Evolutionary conservation across 2,113 vertebrate genomes (phyloP), one percentile per base, ranked within the genome.

Genomic region (Ictalurus furcatus): DNA sequence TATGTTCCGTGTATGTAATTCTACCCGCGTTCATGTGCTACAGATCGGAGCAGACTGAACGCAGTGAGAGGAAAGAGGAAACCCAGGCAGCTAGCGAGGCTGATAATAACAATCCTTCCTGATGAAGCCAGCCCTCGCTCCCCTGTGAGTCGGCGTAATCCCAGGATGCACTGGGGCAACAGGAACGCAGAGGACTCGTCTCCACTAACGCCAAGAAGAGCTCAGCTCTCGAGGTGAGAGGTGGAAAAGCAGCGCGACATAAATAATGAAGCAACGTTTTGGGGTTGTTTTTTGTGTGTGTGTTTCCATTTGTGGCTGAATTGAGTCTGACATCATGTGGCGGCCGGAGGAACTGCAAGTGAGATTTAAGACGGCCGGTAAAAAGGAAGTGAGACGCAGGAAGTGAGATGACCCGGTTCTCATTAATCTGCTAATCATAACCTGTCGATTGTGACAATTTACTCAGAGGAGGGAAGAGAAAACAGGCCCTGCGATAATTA

Each of bases 291-390:
- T 28, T 17, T n/a, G 6, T 54, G 1, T 74, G 7, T 44, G 28
- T 81, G 28, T 61, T 61, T 83, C 81, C 58, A 61, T 63, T 83
- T 40, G 59, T 89, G 83, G 40, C 85, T 90, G 87, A 89, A 78
- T 76, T 90, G 78, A 61, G 90, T 59, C 81, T 91, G 90, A 91
- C 90, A 91, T 91, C 90, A 82, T 89, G 90, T 91, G 90, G 90
- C 19, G 21, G 61, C 59, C 1, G 8, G 30, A 52, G 83, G 82
- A 89, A 91, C 84, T 86, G 84, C 88, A 90, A 34, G 83, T 37
- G 9, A 28, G 13, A 17, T 61, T 28, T 6, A 19, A 59, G 74
- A 65, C n/a, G 37, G 58, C 14, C 12, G 52, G 58, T 21, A 16
- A 82, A 37, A 74, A 84, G 67, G 52, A 85, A 73, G 21, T 58